Conservation (phyloP, 2,888 invertebrate genomes). For the Nemapogon koenigi region DNA sequence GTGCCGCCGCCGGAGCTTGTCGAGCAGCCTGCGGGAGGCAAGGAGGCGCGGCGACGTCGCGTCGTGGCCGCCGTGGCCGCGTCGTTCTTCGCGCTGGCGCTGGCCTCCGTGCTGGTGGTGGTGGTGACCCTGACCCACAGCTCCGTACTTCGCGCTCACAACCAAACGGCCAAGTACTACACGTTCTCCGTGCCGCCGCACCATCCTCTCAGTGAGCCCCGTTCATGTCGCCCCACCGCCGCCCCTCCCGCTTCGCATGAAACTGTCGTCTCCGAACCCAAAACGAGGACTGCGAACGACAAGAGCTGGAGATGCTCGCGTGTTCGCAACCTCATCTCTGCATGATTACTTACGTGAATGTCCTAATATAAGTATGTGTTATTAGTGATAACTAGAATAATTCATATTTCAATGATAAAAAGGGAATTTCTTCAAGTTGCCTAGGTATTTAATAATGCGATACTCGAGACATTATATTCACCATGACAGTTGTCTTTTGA, state of each 20-base stretch:
- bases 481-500: no score
- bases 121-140: slow-evolving; percentile 79
- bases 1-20: slow-evolving; percentile 44
- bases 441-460: no score
- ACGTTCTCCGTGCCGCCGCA: slow-evolving; percentile 69
- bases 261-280: slow-evolving; percentile 63
- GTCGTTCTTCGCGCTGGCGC: slow-evolving; percentile 75
- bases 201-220: slow-evolving; percentile 67
- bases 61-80: slow-evolving; percentile 75
- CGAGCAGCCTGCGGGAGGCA: slow-evolving; percentile 49
- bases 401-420: no score
- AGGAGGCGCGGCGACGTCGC: slow-evolving; percentile 71
- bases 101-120: slow-evolving; percentile 77
- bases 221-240: slow-evolving; percentile 66
- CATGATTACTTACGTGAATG: slow-evolving; percentile 57
- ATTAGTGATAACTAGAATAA: no score
- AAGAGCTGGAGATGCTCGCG: slow-evolving; percentile 43
- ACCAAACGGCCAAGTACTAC: slow-evolving; percentile 70
- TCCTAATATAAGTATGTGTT: slow-evolving; percentile 18
- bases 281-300: slow-evolving; percentile 61
- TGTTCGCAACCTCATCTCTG: slow-evolving; percentile 64
- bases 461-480: no score
- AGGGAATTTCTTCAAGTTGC: no score
- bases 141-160: slow-evolving; percentile 68
- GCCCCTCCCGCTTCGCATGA: slow-evolving; percentile 65